phyloP scores from a whole-genome alignment of 2,113 vertebrate species.

The Atractosteus spatula region DNA sequence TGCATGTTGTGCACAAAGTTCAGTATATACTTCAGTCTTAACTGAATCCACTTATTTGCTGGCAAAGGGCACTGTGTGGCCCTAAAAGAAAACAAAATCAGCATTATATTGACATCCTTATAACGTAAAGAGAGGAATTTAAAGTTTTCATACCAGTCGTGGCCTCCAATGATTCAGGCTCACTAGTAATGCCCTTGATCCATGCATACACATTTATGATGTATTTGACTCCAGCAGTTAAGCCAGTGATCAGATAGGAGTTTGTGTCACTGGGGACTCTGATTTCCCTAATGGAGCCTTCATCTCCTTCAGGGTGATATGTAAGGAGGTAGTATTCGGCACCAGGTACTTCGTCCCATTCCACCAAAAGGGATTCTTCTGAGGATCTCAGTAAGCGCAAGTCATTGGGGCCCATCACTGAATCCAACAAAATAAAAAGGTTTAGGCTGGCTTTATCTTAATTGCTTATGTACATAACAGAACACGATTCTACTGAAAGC shows the following conservation, averaged over 20 bases:
- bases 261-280: conserved; percentile 65
- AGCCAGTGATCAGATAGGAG: conserved; percentile 65
- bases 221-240: conserved; percentile 71
- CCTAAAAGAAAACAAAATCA: no score
- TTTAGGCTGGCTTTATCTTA: not conserved
- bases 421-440: not conserved
- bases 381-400: conserved; percentile 68
- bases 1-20: no score
- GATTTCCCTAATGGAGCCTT: conserved; percentile 53
- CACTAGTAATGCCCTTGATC: conserved; percentile 68
- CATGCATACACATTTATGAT: conserved; percentile 63
- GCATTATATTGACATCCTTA: no score
- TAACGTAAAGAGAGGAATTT: no score
- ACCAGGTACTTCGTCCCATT: conserved; percentile 69
- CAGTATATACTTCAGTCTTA: no score
- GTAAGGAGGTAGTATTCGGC: conserved; percentile 77
- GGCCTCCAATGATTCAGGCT: conserved; percentile 66
- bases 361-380: conserved; percentile 70
- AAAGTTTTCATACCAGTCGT: conserved; percentile 59
- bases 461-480: not conserved
- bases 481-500: no score
- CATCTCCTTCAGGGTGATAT: conserved; percentile 64
- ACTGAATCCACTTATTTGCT: no score
- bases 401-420: conserved; percentile 71
- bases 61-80: no score